These are phyloP conservation scores for Dolomedes plantarius DNA, from an alignment of 2,888 invertebrate genomes.

Conservation along the genomic window DNA sequence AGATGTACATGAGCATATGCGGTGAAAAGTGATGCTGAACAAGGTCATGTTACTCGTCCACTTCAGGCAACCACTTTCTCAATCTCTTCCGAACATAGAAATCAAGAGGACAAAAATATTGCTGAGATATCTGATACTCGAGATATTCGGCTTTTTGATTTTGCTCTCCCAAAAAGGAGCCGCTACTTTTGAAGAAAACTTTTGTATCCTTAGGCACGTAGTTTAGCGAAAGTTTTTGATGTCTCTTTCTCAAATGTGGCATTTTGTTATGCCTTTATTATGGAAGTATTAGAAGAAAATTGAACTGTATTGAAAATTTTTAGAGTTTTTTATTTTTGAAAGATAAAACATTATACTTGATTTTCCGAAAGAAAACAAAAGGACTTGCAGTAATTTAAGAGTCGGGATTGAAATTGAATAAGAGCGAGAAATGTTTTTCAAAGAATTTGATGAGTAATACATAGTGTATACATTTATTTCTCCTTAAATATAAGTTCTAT, in stretches of 20 bases:
- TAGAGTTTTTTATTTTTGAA: too few species aligned
- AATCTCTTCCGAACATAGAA: neutral
- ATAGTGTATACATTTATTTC: too few species aligned
- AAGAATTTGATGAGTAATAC: too few species aligned
- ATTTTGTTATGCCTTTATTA: neutral
- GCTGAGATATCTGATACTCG: slow-evolving; percentile 28
- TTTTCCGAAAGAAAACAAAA: too few species aligned
- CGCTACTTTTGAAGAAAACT: slow-evolving; percentile 4
- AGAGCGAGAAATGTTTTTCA: too few species aligned
- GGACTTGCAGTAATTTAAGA: too few species aligned
- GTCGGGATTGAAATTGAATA: too few species aligned
- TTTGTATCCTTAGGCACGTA: slow-evolving; percentile 5
- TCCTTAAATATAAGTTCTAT: too few species aligned
- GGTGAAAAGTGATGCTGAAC: neutral
- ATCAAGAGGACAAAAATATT: slow-evolving; percentile 18
- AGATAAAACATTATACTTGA: too few species aligned
- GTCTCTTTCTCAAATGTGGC: neutral
- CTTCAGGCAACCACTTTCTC: neutral
- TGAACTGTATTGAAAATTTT: neutral
- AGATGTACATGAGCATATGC: neutral
- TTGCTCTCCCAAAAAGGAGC: neutral
- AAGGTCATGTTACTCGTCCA: slow-evolving; percentile 6
- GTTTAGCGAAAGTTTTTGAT: slow-evolving; percentile 6
- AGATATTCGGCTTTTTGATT: neutral
- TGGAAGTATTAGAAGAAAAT: slow-evolving; percentile 1